phyloP scores from a whole-genome alignment of 2,888 invertebrate species.

The Sarcophaga rosellei region DNA sequence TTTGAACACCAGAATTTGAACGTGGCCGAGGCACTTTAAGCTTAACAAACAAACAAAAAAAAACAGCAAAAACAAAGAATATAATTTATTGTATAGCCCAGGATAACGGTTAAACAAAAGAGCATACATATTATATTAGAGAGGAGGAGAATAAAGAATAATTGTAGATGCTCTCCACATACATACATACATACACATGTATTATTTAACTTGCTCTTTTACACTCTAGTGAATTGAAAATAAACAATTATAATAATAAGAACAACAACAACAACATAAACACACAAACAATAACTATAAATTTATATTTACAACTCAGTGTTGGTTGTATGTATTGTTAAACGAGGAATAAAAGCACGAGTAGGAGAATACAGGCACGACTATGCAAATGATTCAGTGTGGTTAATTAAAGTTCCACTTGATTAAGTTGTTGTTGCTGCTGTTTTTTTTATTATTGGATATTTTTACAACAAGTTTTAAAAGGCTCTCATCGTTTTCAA shows the following conservation, averaged over 20 bases:
- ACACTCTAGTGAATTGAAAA: no score
- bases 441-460: background rate
- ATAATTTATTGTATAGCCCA: no score
- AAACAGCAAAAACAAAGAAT: background rate
- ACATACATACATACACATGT: background rate
- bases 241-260: no score
- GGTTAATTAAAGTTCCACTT: constrained; percentile 40
- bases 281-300: no score
- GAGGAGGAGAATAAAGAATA: no score
- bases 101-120: background rate
- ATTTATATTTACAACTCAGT: no score
- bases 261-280: no score
- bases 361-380: no score
- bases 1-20: no score
- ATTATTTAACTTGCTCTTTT: background rate
- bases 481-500: background rate
- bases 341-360: no score
- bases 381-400: background rate
- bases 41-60: constrained; percentile 8
- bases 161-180: constrained; percentile 4
- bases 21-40: no score
- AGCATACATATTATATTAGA: background rate
- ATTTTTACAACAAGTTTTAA: constrained; percentile 23
- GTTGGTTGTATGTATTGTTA: no score
- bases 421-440: background rate